Evolutionary conservation across 2,113 vertebrate genomes (phyloP), one percentile per base, ranked within the genome.

Genomic region (Neogobius melanostomus): DNA sequence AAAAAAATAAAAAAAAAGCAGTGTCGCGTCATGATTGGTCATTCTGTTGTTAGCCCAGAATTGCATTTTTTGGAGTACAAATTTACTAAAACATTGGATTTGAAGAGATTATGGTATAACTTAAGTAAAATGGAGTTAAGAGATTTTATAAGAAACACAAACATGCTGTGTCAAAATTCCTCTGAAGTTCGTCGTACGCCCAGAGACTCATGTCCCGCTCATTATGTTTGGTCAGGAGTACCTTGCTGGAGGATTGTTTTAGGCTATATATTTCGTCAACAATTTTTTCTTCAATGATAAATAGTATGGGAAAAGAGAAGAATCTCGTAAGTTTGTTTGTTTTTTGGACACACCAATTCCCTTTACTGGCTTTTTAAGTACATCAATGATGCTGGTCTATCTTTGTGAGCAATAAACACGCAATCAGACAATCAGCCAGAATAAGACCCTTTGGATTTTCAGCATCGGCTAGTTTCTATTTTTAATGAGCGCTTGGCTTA

Each of bases 401-500:
- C 59, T 61, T 45, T 61, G 15, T 10, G 14, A 61, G 59, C 59
- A 61, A 61, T 61, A 61, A 61, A 61, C 42, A 61, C 7, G 59
- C 59, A 61, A 44, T 61, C 42, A 45, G 59, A 61, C 59, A 61
- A 61, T 61, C 59, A 61, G 43, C 59, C 59, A 16, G 36, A 44
- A 45, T 16, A 8, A 61, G 6, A n/a, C 42, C 43, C 45, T 44
- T 42, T 9, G 42, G 44, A 44, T 61, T 61, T 61, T 8, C 4
- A 45, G 44, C 15, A 15, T n/a, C 16, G 36, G 56, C 21, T 42
- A 42, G 7, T 8, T 11, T 11, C 46, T 51, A 14, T 51, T 51
- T 51, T 51, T 2, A 11, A 17, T 56, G 6, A 56, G 21, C 21
- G n/a, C 47, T 12, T 54, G 52, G 14, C 11, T 62, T 56, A 64